Evolutionary conservation across 2,113 vertebrate species (phyloP).

Genomic region (Myanophis thanlyinensis): DNA sequence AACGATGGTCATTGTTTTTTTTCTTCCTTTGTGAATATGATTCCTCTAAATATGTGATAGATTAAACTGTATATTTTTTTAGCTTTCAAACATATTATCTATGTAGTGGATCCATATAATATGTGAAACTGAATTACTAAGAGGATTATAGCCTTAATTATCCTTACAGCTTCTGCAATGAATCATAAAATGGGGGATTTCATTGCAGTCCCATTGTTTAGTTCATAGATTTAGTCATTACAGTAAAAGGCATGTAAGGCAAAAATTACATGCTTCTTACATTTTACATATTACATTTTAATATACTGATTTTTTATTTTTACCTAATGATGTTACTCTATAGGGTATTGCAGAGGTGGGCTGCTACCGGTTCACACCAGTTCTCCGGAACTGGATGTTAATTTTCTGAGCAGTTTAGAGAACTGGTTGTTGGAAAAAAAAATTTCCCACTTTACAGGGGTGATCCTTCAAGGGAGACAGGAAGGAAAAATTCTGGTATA

Average conservation of each 20-base stretch:
- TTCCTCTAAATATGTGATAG: background rate
- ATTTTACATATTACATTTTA: background rate
- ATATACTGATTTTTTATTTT: background rate
- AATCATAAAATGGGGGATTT: background rate
- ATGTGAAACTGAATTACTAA: background rate
- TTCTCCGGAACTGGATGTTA: too few species aligned
- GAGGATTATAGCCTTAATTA: background rate
- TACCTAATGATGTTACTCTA: background rate
- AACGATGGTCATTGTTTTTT: background rate
- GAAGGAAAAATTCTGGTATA: too few species aligned
- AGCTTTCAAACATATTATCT: background rate
- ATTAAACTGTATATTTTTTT: background rate
- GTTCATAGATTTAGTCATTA: background rate
- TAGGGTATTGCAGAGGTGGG: too few species aligned
- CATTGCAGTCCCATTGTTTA: background rate
- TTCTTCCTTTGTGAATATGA: background rate
- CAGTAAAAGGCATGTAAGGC: background rate
- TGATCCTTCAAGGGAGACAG: too few species aligned
- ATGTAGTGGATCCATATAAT: background rate
- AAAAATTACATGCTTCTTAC: background rate
- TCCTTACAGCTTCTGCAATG: background rate
- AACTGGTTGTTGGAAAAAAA: too few species aligned
- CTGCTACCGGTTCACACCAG: too few species aligned
- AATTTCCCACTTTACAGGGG: too few species aligned
- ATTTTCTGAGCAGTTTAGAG: too few species aligned